Evolutionary conservation across 2,797 vertebrate genomes (phyloP).

Genomic region (Intellagama lesueurii): DNA sequence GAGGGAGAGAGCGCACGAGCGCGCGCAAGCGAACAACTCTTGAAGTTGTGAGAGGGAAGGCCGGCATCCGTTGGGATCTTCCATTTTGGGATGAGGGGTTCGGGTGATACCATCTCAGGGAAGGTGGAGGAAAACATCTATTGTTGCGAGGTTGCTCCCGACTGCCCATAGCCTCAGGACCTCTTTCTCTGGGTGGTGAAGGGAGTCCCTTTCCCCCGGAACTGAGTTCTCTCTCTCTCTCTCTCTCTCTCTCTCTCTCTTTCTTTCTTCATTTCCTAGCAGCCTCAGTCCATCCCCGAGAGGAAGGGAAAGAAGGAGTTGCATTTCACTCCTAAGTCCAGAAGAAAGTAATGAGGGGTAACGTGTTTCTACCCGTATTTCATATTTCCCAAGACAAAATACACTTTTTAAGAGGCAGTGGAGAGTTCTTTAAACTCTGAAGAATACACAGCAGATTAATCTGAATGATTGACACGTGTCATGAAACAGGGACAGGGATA

Average conservation of each 20-base stretch:
- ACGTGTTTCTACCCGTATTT: neutral
- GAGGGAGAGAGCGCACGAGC: neutral
- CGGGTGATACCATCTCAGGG: constrained; percentile 56
- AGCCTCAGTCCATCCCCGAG: neutral
- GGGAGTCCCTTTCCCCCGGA: too few species aligned
- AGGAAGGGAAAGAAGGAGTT: neutral
- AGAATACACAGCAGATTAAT: too few species aligned
- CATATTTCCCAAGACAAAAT: too few species aligned
- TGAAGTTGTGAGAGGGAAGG: constrained; percentile 26
- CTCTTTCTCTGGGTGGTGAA: neutral
- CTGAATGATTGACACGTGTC: neutral
- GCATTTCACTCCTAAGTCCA: neutral
- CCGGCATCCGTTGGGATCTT: constrained; percentile 54
- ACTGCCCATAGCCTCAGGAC: neutral
- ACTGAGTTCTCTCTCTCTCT: neutral
- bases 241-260: too few species aligned
- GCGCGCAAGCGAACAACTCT: neutral
- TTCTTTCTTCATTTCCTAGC: neutral
- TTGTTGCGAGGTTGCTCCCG: neutral
- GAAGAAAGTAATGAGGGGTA: neutral
- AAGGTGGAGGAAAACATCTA: neutral
- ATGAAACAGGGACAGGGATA: neutral
- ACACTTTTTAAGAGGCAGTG: too few species aligned
- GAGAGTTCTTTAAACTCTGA: too few species aligned
- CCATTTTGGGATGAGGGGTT: constrained; percentile 42